A percentile compares a stretch with the other conserved stretches of the same genome.
Evolutionary conservation across 2,113 vertebrate species (phyloP).

Genomic region (Corythaixoides concolor): DNA sequence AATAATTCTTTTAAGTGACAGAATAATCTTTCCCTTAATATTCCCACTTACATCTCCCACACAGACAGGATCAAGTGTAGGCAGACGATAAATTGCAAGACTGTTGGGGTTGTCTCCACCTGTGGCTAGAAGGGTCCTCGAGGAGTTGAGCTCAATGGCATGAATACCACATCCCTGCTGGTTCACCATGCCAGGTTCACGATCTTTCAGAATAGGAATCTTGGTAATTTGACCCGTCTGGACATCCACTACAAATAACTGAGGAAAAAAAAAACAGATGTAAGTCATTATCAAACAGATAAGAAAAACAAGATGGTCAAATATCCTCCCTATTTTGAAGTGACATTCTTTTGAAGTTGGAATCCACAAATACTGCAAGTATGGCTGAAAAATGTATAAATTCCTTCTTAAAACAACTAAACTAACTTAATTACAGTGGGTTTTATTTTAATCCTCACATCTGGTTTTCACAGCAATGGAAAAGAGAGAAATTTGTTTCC

Average conservation of each 20-base stretch:
- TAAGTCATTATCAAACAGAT: neutral
- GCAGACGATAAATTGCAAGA: constrained; percentile 93
- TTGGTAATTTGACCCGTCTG: constrained; percentile 93
- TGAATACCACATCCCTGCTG: constrained; percentile 97
- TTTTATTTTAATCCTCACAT: neutral
- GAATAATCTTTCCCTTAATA: neutral
- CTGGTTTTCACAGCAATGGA: neutral
- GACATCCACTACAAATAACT: constrained; percentile 97
- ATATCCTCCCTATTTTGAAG: neutral
- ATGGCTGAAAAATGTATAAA: neutral
- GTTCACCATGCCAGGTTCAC: constrained; percentile 80
- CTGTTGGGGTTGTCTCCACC: constrained; percentile 99
- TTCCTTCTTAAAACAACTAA: neutral
- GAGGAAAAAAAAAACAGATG: neutral
- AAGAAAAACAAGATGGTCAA: neutral
- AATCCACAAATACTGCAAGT: neutral
- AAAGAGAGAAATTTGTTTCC: neutral
- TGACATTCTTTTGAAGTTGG: neutral
- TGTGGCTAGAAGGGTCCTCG: constrained; percentile 90
- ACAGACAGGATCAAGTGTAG: constrained; percentile 95
- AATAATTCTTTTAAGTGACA: neutral
- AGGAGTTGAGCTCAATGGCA: constrained; percentile 95
- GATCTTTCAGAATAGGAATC: constrained; percentile 96
- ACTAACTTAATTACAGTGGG: neutral
- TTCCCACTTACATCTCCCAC: constrained; percentile 94